Base-by-base conservation (phyloP, 2,888 invertebrate species). In the Rhodophaea formosa region DNA sequence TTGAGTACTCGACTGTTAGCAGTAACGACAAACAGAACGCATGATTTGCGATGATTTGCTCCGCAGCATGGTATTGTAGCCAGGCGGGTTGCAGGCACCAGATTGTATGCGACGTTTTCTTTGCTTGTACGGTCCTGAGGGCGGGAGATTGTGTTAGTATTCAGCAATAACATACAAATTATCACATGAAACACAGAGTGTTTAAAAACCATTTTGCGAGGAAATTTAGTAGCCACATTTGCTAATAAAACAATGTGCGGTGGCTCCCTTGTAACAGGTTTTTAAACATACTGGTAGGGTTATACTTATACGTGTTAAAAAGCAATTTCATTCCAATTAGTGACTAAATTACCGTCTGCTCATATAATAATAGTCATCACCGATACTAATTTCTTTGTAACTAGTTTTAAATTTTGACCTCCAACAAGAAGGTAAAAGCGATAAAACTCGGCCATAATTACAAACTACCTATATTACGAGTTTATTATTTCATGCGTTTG, bases 41-140 rank as follows among this genome's bases (percentile, higher is more conserved):
- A 70, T 73, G 62, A 53, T 60, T 59, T 61, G 53, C 64, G 72
- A 75, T 70, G 75, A 69, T 64, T 70, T 65, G 74, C 73, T 71
- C 71, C 69, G 74, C 70, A 66, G 71, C 72, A 65, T 69, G 77
- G 71, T 65, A 73, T 60, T 65, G 65, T 72, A 67, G 78, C 78
- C 79, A 75, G 79, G 77, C 80, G 70, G 79, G 74, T 68, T 75
- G 84, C 84, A 82, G 84, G 84, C 85, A 82, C 82, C 81, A 76
- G 71, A 67, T 72, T 70, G 76, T 78, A 75, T 74, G 79, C 75
- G 76, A 74, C 70, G 71, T 74, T 74, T 71, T 75, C 74, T 74
- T 82, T 77, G 83, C 80, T 79, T 82, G 75, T 32, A 77, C 75
- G 79, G 80, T 82, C 86, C 88, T 88, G 84, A 29, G 71, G 67